phyloP scores from a whole-genome alignment of 1,140 invertebrate genomes.

The Calliopsis andreniformis region DNA sequence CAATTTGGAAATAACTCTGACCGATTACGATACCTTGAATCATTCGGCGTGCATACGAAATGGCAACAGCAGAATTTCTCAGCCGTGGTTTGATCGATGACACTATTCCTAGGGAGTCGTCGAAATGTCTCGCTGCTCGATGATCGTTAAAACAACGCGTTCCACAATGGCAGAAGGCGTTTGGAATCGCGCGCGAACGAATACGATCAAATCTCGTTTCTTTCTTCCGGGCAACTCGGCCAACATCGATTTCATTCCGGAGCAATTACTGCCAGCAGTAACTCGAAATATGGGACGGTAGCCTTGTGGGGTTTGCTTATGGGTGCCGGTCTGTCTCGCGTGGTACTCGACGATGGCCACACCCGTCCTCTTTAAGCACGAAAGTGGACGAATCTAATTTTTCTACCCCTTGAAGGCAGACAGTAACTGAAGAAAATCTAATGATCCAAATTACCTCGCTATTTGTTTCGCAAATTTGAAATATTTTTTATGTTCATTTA shows the following conservation, averaged over 20 bases:
- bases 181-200: constrained; percentile 5
- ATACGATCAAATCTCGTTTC: constrained; percentile 23
- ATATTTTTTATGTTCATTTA: too few relatives aligned
- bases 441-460: neutral
- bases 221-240: constrained; percentile 30
- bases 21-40: neutral
- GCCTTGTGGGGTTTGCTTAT: constrained; percentile 17
- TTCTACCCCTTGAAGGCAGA: neutral
- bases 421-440: neutral
- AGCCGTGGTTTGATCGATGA: constrained; percentile 32
- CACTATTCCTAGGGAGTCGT: neutral
- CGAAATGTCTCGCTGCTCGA: neutral
- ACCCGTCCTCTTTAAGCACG: constrained; percentile 10
- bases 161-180: neutral
- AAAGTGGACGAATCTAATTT: constrained; percentile 7
- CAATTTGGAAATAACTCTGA: neutral
- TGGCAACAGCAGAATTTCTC: constrained; percentile 11
- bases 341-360: constrained; percentile 5
- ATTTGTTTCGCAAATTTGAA: neutral
- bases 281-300: constrained; percentile 42
- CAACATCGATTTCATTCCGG: constrained; percentile 42
- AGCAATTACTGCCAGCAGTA: constrained; percentile 37
- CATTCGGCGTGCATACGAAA: neutral
- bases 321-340: constrained; percentile 45
- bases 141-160: constrained; percentile 24